Conservation (phyloP, 2,888 invertebrate genomes). For the Cephus sareptanus region DNA sequence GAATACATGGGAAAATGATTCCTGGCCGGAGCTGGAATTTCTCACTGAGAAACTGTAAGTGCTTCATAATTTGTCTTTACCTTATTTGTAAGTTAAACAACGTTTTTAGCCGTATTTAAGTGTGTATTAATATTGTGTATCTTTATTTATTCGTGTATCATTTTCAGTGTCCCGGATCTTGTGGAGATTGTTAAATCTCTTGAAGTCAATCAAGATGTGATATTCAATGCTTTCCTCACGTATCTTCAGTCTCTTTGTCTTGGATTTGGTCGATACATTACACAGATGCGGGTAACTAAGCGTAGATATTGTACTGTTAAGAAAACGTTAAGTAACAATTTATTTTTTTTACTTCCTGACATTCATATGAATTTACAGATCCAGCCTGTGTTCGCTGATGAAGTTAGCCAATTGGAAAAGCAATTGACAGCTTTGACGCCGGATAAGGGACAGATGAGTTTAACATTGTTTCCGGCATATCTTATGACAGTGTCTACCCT, state of each 20-base stretch:
- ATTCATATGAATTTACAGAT: conserved; percentile 53
- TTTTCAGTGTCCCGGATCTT: conserved; percentile 71
- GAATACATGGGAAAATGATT: conserved; percentile 64
- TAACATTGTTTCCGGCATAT: conserved; percentile 73
- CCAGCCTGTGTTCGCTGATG: conserved; percentile 70
- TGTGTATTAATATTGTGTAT: conserved; percentile 2
- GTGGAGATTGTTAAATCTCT: conserved; percentile 70
- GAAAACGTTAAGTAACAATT: neutral
- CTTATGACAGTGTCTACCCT: conserved; percentile 70
- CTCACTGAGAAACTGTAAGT: conserved; percentile 74
- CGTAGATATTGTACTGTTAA: neutral
- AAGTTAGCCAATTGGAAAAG: conserved; percentile 72
- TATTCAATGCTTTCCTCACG: conserved; percentile 69
- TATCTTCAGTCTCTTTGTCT: conserved; percentile 72
- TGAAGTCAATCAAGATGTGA: conserved; percentile 68
- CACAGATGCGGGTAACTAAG: conserved; percentile 63
- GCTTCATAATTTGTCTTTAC: conserved; percentile 13
- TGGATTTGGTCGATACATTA: conserved; percentile 76
- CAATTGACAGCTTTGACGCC: conserved; percentile 70
- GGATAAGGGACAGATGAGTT: conserved; percentile 68
- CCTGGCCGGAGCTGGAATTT: conserved; percentile 81
- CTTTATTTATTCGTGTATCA: conserved; percentile 17
- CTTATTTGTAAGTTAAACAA: neutral
- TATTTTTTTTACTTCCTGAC: neutral
- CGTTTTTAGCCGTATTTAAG: conserved; percentile 46